Evolutionary conservation across 2,797 vertebrate genomes (phyloP).

Genomic region (Lacerta bilineata): DNA sequence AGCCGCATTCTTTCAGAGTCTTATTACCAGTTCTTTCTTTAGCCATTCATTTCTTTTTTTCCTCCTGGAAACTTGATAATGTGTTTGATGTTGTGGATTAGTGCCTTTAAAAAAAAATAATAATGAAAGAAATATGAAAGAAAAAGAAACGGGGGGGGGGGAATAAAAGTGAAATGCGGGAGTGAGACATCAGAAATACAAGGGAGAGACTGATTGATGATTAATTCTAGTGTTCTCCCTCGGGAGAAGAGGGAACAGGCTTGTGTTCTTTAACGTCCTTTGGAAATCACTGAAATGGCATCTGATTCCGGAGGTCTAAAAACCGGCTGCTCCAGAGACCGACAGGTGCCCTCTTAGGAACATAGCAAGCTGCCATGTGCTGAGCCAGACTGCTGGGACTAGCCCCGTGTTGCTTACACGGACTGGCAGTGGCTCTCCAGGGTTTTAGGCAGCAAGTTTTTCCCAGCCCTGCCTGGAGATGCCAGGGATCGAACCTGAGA

Average conservation of each 20-base stretch:
- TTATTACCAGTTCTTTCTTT: conserved; percentile 57
- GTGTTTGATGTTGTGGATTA: conserved; percentile 38
- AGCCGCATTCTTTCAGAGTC: conserved; percentile 40
- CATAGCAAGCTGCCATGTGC: too few species aligned
- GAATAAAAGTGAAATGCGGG: conserved; percentile 14
- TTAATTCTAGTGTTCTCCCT: conserved; percentile 49
- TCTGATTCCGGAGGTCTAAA: conserved; percentile 23
- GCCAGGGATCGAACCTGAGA: too few species aligned
- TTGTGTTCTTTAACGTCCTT: conserved; percentile 9
- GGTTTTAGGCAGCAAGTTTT: too few species aligned
- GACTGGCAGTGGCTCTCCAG: too few species aligned
- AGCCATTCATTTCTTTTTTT: conserved; percentile 18
- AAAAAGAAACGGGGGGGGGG: neutral
- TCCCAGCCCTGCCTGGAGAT: too few species aligned
- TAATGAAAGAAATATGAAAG: conserved; percentile 38
- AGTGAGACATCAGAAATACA: conserved; percentile 37
- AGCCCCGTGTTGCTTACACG: too few species aligned
- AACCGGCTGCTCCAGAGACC: neutral
- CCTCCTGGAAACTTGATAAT: conserved; percentile 50
- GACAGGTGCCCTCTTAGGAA: neutral
- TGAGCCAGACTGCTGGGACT: too few species aligned
- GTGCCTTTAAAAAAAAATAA: conserved; percentile 52
- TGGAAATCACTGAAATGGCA: conserved; percentile 16
- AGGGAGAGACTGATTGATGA: conserved; percentile 41
- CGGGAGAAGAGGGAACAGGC: conserved; percentile 41